Percentiles rank a stretch among this genome's conserved stretches.
Conservation (phyloP, 2,113 vertebrate genomes). For the Etia nguti region DNA sequence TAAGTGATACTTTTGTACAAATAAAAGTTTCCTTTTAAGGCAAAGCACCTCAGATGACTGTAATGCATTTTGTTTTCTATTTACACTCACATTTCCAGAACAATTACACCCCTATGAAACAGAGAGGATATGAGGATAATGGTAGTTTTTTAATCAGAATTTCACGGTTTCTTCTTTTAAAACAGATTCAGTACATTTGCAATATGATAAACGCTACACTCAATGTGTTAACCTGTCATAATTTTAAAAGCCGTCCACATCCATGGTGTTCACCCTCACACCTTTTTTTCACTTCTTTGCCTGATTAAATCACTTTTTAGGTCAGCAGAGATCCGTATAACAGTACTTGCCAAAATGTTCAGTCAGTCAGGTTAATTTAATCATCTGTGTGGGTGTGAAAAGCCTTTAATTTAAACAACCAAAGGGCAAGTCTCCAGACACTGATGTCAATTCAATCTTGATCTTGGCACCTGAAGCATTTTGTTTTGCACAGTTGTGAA, state of each 20-base stretch:
- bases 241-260: neutral
- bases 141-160: neutral
- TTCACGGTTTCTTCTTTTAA: neutral
- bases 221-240: neutral
- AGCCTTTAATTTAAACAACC: neutral
- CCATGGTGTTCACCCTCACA: neutral
- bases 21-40: neutral
- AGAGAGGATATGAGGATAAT: neutral
- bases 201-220: neutral
- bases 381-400: neutral
- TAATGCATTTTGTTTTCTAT: neutral
- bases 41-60: neutral
- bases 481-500: neutral
- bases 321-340: neutral
- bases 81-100: neutral
- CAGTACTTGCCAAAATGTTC: neutral
- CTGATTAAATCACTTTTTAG: neutral
- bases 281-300: neutral
- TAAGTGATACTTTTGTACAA: neutral
- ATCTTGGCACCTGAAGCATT: neutral
- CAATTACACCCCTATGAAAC: neutral
- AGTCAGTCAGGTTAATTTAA: neutral
- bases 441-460: neutral
- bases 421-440: neutral
- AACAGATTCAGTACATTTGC: neutral